Evolutionary conservation across 2,888 invertebrate genomes (phyloP).

Genomic region (Eupithecia tripunctaria): DNA sequence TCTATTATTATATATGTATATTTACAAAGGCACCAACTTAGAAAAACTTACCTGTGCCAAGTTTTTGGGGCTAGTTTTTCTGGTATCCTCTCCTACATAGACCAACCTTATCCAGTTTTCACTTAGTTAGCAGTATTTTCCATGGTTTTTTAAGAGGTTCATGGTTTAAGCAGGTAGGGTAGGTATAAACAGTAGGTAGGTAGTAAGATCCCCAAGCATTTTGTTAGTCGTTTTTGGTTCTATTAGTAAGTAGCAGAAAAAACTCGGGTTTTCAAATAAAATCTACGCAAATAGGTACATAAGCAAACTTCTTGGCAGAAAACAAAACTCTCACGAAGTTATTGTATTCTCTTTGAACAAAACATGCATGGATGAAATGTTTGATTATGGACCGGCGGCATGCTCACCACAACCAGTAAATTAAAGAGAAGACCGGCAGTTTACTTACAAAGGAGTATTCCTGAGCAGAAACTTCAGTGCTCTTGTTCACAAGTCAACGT

Average conservation of each 20-base stretch:
- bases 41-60: not conserved
- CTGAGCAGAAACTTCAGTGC: not conserved
- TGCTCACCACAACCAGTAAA: too few species aligned
- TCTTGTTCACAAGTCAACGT: too few species aligned
- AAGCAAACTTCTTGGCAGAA: not conserved
- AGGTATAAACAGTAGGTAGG: too few species aligned
- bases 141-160: not conserved
- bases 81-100: not conserved
- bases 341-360: too few species aligned
- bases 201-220: too few species aligned
- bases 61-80: not conserved
- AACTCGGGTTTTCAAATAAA: not conserved
- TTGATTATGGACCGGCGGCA: not conserved
- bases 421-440: not conserved
- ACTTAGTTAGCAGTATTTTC: not conserved
- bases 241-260: too few species aligned
- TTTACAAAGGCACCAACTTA: too few species aligned
- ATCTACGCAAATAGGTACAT: too few species aligned
- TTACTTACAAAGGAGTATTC: not conserved
- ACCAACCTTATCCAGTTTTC: not conserved
- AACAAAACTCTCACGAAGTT: not conserved
- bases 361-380: not conserved
- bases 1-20: not conserved
- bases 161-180: too few species aligned
- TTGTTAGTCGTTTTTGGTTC: too few species aligned